Evolutionary conservation across 2,888 invertebrate genomes (phyloP), one percentile per base, ranked within the genome.

Genomic region (Eupithecia dodoneata): DNA sequence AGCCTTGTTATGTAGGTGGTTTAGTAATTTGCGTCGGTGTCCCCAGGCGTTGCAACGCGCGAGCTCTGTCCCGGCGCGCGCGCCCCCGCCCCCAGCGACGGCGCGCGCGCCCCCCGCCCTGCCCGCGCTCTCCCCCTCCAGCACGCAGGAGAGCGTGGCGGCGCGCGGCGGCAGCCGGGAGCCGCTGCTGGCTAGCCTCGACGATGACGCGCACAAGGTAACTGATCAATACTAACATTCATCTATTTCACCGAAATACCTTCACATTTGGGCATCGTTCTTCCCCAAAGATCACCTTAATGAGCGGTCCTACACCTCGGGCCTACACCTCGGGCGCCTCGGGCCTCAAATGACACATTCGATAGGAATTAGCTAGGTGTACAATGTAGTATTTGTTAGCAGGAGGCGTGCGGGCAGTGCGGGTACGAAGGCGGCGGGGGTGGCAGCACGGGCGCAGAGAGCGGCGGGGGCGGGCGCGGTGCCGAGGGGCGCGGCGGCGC

Each of bases 111-210:
- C 72, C 13, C 71, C 71, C 55, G 59, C 86, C 82, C 88, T 83
- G 73, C 76, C 83, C 73, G 79, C 87, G 81, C 83, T 85, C 65
- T 81, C 87, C 75, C 86, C 89, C 52, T 77, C 86, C 81, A 78
- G 86, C 81, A 79, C 86, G 74, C 79, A 85, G 45, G 86, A 85
- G 81, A 82, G 85, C 83, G 87, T 76, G 80, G 85, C 87, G 76
- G 85, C 82, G 66, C 87, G 89, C 80, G 94, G 92, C 80, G 94
- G 94, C 87, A 96, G 96, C 74, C 94, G 96, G 70, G 97, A 97
- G 89, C 97, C 97, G 59, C 92, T 97, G 83, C 95, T 97, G 73
- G 97, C 96, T 86, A 94, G 94, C 80, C 91, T 95, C 80, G 95
- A 95, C 83, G 95, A 95, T 82, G 94, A 95, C 84, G 92, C 93